phyloP scores from a whole-genome alignment of 2,888 invertebrate species.

The Lasiommata megera region DNA sequence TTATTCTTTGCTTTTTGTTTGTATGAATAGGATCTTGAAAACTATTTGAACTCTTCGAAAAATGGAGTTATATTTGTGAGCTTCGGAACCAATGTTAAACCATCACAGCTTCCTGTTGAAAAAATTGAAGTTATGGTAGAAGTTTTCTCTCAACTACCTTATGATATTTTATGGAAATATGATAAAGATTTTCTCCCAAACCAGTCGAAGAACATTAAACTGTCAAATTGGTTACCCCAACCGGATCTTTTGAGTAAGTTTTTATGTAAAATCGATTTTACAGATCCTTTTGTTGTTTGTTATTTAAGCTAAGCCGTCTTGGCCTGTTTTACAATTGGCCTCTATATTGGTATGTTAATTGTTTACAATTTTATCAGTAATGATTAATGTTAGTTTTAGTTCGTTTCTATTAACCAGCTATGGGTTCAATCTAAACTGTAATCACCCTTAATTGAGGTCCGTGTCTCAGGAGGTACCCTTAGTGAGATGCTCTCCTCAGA shows the following conservation, averaged over 20 bases:
- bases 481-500: no score
- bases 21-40: conserved; percentile 46
- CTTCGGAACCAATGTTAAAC: conserved; percentile 48
- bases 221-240: conserved; percentile 56
- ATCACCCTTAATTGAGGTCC: no score
- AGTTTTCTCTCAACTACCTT: conserved; percentile 47
- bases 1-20: not conserved
- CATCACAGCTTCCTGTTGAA: conserved; percentile 33
- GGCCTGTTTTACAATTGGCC: no score
- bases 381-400: no score
- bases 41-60: conserved; percentile 47
- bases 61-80: conserved; percentile 56
- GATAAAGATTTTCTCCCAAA: conserved; percentile 43
- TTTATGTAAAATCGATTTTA: not conserved
- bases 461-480: no score
- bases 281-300: not conserved
- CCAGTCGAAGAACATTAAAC: conserved; percentile 47
- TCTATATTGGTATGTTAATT: no score
- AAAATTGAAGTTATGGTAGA: conserved; percentile 35
- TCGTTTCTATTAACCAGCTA: no score
- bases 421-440: no score
- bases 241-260: conserved; percentile 51
- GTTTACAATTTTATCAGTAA: no score
- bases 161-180: conserved; percentile 56
- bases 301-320: no score